Percentiles rank a stretch among this genome's conserved stretches.
phyloP scores from a whole-genome alignment of 2,888 invertebrate species.

The Athalia rosae region DNA sequence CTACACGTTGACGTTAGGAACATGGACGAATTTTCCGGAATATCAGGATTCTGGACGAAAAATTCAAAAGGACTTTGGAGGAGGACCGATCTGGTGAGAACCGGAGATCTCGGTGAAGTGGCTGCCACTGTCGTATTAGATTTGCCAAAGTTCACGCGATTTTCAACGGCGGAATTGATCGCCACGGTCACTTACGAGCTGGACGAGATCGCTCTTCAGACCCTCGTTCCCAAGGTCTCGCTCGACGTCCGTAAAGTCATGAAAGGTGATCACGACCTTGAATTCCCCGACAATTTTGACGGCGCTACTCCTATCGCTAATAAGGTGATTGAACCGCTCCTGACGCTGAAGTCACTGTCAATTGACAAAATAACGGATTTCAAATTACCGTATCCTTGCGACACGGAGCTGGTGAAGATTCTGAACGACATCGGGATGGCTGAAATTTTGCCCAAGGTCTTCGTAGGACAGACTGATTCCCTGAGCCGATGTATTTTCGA shows the following conservation, averaged over 20 bases:
- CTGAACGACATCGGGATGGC: conserved; percentile 57
- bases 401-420: conserved; percentile 49
- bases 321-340: conserved; percentile 48
- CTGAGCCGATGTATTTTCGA: conserved; percentile 63
- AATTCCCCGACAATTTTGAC: conserved; percentile 50
- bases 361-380: conserved; percentile 57
- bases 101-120: conserved; percentile 50
- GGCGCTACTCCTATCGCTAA: conserved; percentile 52
- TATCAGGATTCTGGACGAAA: conserved; percentile 63
- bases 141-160: conserved; percentile 61
- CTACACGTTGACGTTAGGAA: conserved; percentile 19
- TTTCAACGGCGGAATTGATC: conserved; percentile 52
- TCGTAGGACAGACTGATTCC: conserved; percentile 56
- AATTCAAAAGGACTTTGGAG: conserved; percentile 56
- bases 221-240: conserved; percentile 54
- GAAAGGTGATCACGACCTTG: conserved; percentile 52
- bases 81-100: conserved; percentile 53
- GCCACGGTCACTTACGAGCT: conserved; percentile 62
- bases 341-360: conserved; percentile 58
- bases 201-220: conserved; percentile 61
- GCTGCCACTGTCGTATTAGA: conserved; percentile 64
- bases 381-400: conserved; percentile 46
- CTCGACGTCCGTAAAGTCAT: conserved; percentile 56
- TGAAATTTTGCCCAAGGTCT: conserved; percentile 56
- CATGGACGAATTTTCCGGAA: conserved; percentile 56